Conservation (phyloP, 1,140 invertebrate genomes). For the Eumaeus atala region DNA sequence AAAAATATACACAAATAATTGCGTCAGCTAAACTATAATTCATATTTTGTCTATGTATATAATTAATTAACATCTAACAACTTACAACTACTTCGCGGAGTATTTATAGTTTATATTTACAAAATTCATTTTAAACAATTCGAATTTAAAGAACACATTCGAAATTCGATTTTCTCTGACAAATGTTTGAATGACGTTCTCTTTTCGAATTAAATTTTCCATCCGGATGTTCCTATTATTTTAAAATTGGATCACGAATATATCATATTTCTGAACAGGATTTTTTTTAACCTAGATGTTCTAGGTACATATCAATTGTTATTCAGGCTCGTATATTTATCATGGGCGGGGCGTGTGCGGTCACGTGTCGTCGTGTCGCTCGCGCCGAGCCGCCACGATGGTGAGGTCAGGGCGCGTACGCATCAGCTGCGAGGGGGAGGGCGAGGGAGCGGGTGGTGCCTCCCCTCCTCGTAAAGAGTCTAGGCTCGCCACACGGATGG, state of each 20-base stretch:
- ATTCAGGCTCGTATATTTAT: neutral
- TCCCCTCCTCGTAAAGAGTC: slow-evolving; percentile 37
- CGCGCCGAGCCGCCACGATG: slow-evolving; percentile 44
- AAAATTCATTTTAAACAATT: neutral
- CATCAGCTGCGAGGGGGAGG: slow-evolving; percentile 51
- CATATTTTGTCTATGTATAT: slow-evolving; percentile 1
- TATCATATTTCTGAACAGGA: too few species aligned
- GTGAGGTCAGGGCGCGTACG: slow-evolving; percentile 54
- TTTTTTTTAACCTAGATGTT: too few species aligned
- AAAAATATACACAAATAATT: neutral
- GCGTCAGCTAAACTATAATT: slow-evolving; percentile 1
- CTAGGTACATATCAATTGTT: too few species aligned
- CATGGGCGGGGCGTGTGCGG: slow-evolving; percentile 2
- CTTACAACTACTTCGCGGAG: neutral
- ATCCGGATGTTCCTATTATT: too few species aligned
- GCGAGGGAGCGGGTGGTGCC: slow-evolving; percentile 25
- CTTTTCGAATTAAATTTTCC: too few species aligned
- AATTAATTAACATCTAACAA: neutral
- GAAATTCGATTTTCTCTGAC: too few species aligned
- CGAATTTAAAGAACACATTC: neutral
- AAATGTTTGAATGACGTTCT: too few species aligned
- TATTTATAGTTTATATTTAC: slow-evolving; percentile 11
- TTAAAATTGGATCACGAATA: too few species aligned
- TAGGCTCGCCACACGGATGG: slow-evolving; percentile 47
- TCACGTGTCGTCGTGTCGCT: slow-evolving; percentile 34